Evolutionary conservation across 2,113 vertebrate genomes (phyloP), one percentile per base, ranked within the genome.

Genomic region (Indicator indicator): DNA sequence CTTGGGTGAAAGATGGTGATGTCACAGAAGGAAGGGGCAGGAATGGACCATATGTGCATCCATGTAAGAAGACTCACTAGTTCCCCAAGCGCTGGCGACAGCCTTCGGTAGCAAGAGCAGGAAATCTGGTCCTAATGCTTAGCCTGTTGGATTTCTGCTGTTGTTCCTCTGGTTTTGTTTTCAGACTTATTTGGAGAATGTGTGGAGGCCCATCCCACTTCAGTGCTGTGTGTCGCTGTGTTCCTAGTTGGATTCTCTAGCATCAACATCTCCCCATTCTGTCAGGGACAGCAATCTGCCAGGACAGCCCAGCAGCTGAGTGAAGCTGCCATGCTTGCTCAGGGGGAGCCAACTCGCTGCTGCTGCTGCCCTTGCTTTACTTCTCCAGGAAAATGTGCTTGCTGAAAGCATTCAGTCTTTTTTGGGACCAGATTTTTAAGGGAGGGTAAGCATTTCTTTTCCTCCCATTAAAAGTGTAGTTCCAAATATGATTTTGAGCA

Each of bases 211-310:
- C 14, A 89, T 94, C 33, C 50, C 3, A 3, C 40, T 88, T 52
- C 68, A 83, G 64, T 70, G 68, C 59, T 27, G 23, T 16, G 11
- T 92, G 27, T 59, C 26, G 33, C 23, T 5, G 42, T 82, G 67
- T 62, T 94, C 82, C 89, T 85, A 83, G 36, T 19, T 95, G 93
- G 73, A n/a, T 40, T 84, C 3, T 30, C 30, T 63, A n/a, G 26
- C 26, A 3, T 33, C 0, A 4, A 1, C 0, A 4, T 60, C 21
- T 69, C 46, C 2, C n/a, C 0, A 0, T 64, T 36, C 59, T 64
- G 80, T 30, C 70, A 83, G 79, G 84, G 50, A 18, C 58, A 55
- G 64, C 42, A 62, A 16, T 67, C 64, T 94, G 93, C 59, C 64
- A 52, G 84, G 32, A 18, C 48, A 89, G 73, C 46, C 40, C 69